Evolutionary conservation across 2,797 vertebrate genomes (phyloP), one percentile per base, ranked within the genome.

Genomic region (Rhinichthys osculus): DNA sequence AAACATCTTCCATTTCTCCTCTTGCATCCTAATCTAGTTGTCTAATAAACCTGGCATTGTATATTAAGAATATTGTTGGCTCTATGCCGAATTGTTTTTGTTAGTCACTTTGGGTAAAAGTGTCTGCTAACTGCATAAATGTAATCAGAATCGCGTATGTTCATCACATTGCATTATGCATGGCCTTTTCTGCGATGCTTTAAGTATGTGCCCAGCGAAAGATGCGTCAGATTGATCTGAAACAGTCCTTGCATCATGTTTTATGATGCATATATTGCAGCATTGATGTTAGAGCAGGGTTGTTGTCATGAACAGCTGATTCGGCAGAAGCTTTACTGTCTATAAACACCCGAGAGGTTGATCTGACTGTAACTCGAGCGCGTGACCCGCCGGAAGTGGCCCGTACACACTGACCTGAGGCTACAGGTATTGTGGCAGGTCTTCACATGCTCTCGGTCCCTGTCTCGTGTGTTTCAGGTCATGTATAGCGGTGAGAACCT

Each of bases 381-480:
- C 33, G 8, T 27, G 67, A 82, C 57, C 35, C 54, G 80, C 35
- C 57, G 71, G 57, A 83, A 50, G 57, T 74, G 81, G 19, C 64
- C n/a, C 8, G 27, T 66, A 4, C 35, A 50, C 27, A 13, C 5
- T 64, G 54, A 50, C 57, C 71, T 35, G 57, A 78, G 52, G 66
- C 66, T n/a, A 44, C 17, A 17, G 83, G 66, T 44, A 44, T 71
- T 70, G 74, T 71, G 35, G 35, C 33, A 33, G 77, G 38, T 85
- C 76, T 71, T 27, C 44, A 54, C 59, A 84, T 6, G 50, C 66
- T 40, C n/a, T 71, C 64, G 7, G 2, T 40, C 47, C 16, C n/a
- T 7, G 73, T 78, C 73, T 71, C 35, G 35, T 84, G 74, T 85
- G 74, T 66, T 50, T 30, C 33, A 6, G 38, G 42, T 78, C 47